Percentiles rank a stretch among this genome's conserved stretches.
Conservation (phyloP, 2,797 vertebrate genomes). For the Chiloscyllium punctatum region DNA sequence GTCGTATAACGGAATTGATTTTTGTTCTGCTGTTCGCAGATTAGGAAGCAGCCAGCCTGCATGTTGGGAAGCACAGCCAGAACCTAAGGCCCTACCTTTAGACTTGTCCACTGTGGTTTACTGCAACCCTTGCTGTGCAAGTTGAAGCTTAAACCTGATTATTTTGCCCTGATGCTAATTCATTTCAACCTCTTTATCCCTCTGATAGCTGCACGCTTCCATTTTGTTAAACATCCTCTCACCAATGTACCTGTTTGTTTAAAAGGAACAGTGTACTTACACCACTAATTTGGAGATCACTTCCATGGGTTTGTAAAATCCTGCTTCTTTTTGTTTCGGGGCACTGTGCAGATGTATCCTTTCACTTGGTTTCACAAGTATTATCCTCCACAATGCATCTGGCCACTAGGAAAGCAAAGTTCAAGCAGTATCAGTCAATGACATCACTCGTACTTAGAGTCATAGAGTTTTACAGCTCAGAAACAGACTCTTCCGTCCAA, state of each 20-base stretch:
- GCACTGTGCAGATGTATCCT: background rate
- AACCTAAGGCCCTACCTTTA: background rate
- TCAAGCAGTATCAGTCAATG: background rate
- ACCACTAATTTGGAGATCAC: background rate
- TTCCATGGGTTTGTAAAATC: background rate
- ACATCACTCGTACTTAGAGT: background rate
- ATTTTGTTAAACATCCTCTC: background rate
- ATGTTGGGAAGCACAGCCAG: conserved; percentile 2
- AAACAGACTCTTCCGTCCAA: too few relatives aligned
- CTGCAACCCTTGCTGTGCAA: background rate
- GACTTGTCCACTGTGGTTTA: too few relatives aligned
- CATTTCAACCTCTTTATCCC: background rate
- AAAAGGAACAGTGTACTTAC: background rate
- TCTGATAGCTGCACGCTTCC: background rate
- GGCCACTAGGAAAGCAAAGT: background rate
- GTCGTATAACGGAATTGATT: conserved; percentile 16
- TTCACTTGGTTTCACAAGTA: background rate
- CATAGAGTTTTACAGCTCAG: background rate
- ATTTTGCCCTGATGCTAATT: too few relatives aligned
- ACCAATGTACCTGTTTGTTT: background rate
- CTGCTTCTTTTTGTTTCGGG: background rate
- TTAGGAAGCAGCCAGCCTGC: background rate
- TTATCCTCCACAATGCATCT: background rate
- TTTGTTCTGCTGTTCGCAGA: background rate
- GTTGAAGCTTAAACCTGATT: background rate